Evolutionary conservation across 2,888 invertebrate genomes (phyloP).

Genomic region (Clepsis dumicolana): DNA sequence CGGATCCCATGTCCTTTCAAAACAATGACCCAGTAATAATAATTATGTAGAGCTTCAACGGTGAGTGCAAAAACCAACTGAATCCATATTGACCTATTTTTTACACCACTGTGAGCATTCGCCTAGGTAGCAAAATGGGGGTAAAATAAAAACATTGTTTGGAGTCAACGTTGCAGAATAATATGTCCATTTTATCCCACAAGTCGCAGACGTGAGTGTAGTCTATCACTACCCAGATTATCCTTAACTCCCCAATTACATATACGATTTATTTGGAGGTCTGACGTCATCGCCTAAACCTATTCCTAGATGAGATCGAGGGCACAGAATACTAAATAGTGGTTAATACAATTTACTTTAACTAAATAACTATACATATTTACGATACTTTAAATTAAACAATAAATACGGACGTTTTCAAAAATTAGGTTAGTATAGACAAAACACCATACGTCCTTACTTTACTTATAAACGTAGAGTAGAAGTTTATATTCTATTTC

Average conservation of each 20-base stretch:
- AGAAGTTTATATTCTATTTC: too few species aligned
- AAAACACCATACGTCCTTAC: too few species aligned
- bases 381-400: too few species aligned
- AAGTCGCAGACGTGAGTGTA: constrained; percentile 23
- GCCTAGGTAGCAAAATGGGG: constrained; percentile 9
- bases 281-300: constrained; percentile 9
- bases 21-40: too few species aligned
- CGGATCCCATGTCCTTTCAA: too few species aligned
- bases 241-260: constrained; percentile 25
- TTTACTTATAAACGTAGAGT: too few species aligned
- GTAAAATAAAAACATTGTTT: constrained; percentile 9
- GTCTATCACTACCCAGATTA: constrained; percentile 12
- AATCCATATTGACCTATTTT: constrained; percentile 28
- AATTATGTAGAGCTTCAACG: constrained; percentile 6
- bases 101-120: constrained; percentile 33
- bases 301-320: background rate
- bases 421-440: too few species aligned
- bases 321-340: background rate
- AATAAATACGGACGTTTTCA: too few species aligned
- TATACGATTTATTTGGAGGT: constrained; percentile 14
- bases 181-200: constrained; percentile 17
- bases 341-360: background rate
- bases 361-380: background rate
- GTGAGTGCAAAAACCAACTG: constrained; percentile 10
- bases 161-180: constrained; percentile 14